Conservation (phyloP, 2,888 invertebrate genomes). For the Brachylomia viminalis region DNA sequence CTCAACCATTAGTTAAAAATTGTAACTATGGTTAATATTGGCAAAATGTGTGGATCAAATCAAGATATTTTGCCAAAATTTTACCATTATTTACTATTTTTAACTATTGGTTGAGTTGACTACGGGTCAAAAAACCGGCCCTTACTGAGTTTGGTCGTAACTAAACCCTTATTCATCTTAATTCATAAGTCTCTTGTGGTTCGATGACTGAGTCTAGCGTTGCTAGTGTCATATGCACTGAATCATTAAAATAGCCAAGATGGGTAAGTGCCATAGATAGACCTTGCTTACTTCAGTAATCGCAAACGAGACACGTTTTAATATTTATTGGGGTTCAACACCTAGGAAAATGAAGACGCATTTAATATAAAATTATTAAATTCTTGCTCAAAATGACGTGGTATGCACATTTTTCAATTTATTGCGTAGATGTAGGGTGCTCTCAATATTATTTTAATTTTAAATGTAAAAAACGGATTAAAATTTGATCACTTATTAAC, state of each 20-base stretch:
- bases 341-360: not conserved
- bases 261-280: not conserved
- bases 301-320: not conserved
- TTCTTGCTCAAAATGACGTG: not conserved
- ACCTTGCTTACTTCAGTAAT: not conserved
- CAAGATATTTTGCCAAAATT: too few species aligned
- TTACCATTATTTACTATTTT: too few species aligned
- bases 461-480: not conserved
- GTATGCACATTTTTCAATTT: not conserved
- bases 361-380: slow-evolving; percentile 11
- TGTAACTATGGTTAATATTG: too few species aligned
- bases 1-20: too few species aligned
- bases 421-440: not conserved
- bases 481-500: slow-evolving; percentile 9
- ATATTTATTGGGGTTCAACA: not conserved
- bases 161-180: too few species aligned
- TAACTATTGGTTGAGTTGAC: too few species aligned
- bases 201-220: not conserved
- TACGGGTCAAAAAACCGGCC: too few species aligned
- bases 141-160: too few species aligned
- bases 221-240: not conserved
- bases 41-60: too few species aligned
- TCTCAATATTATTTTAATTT: not conserved
- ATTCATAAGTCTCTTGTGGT: not conserved
- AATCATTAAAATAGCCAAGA: not conserved